These are phyloP conservation scores for Unio pictorum DNA, from an alignment of 2,888 invertebrate species.

Conservation along the genomic window DNA sequence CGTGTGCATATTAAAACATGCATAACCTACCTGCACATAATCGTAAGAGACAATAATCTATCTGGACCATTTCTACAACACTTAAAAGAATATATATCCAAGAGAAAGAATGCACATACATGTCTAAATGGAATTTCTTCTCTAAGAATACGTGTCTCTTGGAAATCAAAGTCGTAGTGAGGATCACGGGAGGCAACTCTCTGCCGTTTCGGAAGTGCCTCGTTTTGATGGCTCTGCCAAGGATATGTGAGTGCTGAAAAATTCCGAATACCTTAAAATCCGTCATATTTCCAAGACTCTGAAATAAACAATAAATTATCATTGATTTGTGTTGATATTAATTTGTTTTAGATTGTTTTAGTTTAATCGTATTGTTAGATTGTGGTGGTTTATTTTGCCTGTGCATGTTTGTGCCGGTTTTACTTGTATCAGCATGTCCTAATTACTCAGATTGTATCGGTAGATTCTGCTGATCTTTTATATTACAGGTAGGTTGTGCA, in stretches of 20 bases:
- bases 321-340: not conserved
- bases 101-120: conserved; percentile 4
- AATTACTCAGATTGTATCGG: too few relatives aligned
- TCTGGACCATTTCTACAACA: too few relatives aligned
- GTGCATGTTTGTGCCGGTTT: too few relatives aligned
- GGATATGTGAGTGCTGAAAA: conserved; percentile 45
- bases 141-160: conserved; percentile 24
- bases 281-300: conserved; percentile 12
- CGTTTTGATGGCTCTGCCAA: conserved; percentile 37
- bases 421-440: too few relatives aligned
- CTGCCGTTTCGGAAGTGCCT: conserved; percentile 43
- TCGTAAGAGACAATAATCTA: too few relatives aligned
- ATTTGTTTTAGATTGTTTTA: not conserved
- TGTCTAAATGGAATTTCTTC: conserved; percentile 9
- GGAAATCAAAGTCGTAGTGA: conserved; percentile 53
- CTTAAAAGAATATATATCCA: not conserved
- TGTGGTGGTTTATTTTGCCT: too few relatives aligned
- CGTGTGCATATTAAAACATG: too few relatives aligned
- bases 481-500: too few relatives aligned
- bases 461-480: too few relatives aligned
- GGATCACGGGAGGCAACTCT: conserved; percentile 43
- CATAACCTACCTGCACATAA: too few relatives aligned
- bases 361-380: too few relatives aligned
- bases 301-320: not conserved
- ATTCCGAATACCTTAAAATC: conserved; percentile 43